Percentiles rank a stretch among this genome's conserved stretches.
Conservation (phyloP, 2,888 invertebrate species). For the Luperina testacea region DNA sequence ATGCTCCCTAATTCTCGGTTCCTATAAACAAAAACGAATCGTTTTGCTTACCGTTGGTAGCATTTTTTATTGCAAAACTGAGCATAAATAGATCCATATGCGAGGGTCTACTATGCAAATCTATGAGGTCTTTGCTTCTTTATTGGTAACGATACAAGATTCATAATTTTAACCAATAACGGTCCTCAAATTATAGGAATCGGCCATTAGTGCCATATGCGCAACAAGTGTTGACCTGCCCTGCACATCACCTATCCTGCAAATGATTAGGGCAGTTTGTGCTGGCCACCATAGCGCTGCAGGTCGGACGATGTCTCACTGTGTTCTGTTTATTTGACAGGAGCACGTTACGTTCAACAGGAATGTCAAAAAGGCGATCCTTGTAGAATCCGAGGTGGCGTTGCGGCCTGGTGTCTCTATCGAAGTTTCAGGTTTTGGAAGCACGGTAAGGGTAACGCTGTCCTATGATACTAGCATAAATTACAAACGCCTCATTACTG, state of each 20-base stretch:
- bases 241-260: not conserved
- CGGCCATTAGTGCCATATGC: not conserved
- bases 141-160: not conserved
- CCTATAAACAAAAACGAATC: not conserved
- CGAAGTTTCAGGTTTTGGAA: constrained; percentile 78
- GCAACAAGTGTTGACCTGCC: not conserved
- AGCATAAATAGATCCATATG: not conserved
- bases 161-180: not conserved
- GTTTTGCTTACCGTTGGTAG: not conserved
- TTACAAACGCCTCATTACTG: not conserved
- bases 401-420: constrained; percentile 68
- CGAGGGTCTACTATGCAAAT: not conserved
- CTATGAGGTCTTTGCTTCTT: not conserved
- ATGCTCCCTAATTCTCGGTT: not conserved
- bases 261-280: not conserved
- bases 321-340: constrained; percentile 61
- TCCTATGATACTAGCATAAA: not conserved
- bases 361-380: constrained; percentile 73
- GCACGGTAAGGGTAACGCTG: constrained; percentile 67
- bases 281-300: not conserved
- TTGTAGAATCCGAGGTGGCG: constrained; percentile 72
- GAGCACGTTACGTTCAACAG: constrained; percentile 71
- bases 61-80: not conserved
- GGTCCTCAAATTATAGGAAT: not conserved
- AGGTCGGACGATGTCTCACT: not conserved